Evolutionary conservation across 2,113 vertebrate species (phyloP).

Genomic region (Thamnophis sirtalis): DNA sequence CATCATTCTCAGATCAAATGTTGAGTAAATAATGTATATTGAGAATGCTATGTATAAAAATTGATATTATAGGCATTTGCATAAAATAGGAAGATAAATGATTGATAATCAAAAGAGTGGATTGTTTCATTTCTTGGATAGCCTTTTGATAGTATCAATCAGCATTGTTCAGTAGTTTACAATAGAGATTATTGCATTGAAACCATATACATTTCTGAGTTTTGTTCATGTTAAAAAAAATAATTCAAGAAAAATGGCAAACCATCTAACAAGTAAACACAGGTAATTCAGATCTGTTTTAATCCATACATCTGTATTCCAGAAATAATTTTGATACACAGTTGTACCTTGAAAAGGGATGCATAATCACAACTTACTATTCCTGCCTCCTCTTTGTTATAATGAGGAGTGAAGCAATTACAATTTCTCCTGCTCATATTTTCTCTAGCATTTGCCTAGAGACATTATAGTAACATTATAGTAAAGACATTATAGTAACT

Average conservation of each 20-base stretch:
- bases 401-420: neutral
- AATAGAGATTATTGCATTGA: neutral
- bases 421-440: neutral
- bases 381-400: neutral
- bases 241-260: neutral
- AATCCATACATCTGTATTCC: neutral
- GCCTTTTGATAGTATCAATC: neutral
- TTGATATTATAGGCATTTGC: neutral
- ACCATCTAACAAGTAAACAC: neutral
- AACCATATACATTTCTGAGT: neutral
- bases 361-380: neutral
- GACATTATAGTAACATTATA: too few species aligned
- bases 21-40: neutral
- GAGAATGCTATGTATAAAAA: neutral
- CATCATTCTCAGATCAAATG: neutral
- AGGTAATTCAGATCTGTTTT: neutral
- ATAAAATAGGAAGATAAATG: neutral
- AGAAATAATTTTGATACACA: neutral
- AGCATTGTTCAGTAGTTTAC: neutral
- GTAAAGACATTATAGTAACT: too few species aligned
- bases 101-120: neutral
- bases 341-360: neutral
- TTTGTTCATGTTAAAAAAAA: neutral
- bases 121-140: neutral
- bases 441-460: neutral